Conservation (phyloP, 2,113 vertebrate species). For the Triplophysa dalaica region DNA sequence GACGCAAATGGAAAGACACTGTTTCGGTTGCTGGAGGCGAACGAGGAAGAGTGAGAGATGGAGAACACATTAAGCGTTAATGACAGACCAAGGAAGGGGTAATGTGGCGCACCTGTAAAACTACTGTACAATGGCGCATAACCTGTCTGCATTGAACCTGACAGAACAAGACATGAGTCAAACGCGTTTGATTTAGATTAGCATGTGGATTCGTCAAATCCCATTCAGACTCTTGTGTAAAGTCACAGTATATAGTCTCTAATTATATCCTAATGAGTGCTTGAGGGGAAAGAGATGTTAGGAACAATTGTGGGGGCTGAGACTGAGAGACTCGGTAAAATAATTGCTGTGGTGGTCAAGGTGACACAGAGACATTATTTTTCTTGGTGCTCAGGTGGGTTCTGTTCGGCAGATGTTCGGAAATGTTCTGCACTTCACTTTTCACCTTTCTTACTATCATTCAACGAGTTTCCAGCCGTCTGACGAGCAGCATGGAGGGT, state of each 20-base stretch:
- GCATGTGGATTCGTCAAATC: neutral
- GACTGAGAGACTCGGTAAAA: conserved; percentile 21
- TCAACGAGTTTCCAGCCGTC: conserved; percentile 12
- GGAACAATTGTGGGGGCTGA: conserved; percentile 41
- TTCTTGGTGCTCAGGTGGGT: conserved; percentile 31
- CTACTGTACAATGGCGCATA: neutral
- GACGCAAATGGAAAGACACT: conserved; percentile 59
- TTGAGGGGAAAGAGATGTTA: conserved; percentile 9
- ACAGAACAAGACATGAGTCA: too few species aligned
- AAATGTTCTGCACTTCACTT: conserved; percentile 38
- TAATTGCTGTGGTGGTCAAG: conserved; percentile 51
- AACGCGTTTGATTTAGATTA: neutral
- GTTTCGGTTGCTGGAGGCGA: conserved; percentile 33
- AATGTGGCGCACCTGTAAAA: neutral
- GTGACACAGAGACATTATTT: conserved; percentile 18
- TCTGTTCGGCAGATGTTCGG: conserved; percentile 41
- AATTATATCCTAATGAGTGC: conserved; percentile 49
- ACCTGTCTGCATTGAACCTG: neutral
- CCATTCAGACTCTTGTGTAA: neutral
- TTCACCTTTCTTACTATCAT: conserved; percentile 14
- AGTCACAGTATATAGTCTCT: conserved; percentile 34
- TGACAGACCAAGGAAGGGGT: neutral
- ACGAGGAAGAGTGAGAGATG: neutral
- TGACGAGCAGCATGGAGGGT: neutral
- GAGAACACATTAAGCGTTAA: neutral